Percentiles rank a stretch among this genome's conserved stretches.
phyloP scores from a whole-genome alignment of 2,113 vertebrate genomes.

The Herpetotheres cachinnans region DNA sequence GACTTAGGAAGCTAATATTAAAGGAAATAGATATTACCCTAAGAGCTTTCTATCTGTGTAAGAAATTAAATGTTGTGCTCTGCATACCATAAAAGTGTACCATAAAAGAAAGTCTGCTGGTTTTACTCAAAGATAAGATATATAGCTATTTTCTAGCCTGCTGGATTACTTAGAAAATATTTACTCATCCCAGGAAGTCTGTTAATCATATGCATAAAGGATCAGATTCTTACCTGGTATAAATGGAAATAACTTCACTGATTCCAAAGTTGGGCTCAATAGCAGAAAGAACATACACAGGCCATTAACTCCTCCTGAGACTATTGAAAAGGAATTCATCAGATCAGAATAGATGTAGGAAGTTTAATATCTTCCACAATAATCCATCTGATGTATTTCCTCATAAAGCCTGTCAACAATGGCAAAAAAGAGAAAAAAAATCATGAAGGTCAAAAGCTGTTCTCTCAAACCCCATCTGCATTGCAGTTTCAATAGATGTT shows the following conservation, averaged over 20 bases:
- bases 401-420: background rate
- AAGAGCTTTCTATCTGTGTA: background rate
- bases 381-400: conserved; percentile 1
- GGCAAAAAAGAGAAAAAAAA: background rate
- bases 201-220: background rate
- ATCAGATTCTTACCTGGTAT: background rate
- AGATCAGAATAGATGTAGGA: conserved; percentile 24
- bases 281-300: background rate
- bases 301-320: background rate
- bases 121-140: background rate
- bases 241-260: background rate
- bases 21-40: background rate
- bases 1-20: background rate
- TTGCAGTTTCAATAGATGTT: background rate
- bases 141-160: background rate
- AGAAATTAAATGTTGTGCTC: background rate
- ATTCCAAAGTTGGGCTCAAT: background rate
- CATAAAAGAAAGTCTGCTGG: background rate
- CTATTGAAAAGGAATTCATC: conserved; percentile 18
- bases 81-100: background rate
- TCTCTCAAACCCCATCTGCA: conserved; percentile 22
- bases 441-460: background rate
- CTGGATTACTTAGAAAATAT: background rate
- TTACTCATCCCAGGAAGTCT: background rate
- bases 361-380: conserved; percentile 4